Evolutionary conservation across 1,140 invertebrate species (phyloP), one percentile per base, ranked within the genome.

Genomic region (Diplogasteroides magnus): DNA sequence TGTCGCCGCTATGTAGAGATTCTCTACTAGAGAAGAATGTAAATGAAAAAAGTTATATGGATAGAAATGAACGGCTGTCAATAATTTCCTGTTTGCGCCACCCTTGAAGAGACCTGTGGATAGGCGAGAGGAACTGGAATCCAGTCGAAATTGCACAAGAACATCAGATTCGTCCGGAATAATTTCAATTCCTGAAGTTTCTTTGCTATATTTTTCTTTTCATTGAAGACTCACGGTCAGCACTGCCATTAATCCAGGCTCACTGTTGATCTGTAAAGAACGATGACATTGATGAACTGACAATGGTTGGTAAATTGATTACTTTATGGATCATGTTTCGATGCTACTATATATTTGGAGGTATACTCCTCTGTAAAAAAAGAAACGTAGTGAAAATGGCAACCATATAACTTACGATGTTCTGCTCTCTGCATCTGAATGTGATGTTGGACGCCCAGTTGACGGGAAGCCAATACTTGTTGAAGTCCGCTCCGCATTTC

Each of bases 81-180:
- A n/a, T n/a, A n/a, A n/a, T n/a, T n/a, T n/a, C n/a, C n/a, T n/a
- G n/a, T n/a, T n/a, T n/a, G n/a, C n/a, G n/a, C n/a, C n/a, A n/a
- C n/a, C n/a, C n/a, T n/a, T n/a, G n/a, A n/a, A n/a, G n/a, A n/a
- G n/a, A 69, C 72, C 70, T 80, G 81, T 55, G 78, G 78, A 65
- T 80, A 80, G 29, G 78, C 70, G 2, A 80, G 61, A 1, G 78
- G 78, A 19, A 80, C 69, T 2, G 78, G 78, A 13, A 81, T 71
- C 78, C 78, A 80, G 67, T 80, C 78, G 67, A 68, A 80, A 69
- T 80, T 80, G 23, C 82, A 71, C 31, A 80, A 64, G 2, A 74
- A 60, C 1, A 75, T 69, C 3, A 80, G 67, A 3, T 74, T 74
- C 19, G 66, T 60, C 0, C 78, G 75, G 61, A 80, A 80, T 15